Evolutionary conservation across 2,888 invertebrate species (phyloP).

Genomic region (Agonopterix alstromeriana): DNA sequence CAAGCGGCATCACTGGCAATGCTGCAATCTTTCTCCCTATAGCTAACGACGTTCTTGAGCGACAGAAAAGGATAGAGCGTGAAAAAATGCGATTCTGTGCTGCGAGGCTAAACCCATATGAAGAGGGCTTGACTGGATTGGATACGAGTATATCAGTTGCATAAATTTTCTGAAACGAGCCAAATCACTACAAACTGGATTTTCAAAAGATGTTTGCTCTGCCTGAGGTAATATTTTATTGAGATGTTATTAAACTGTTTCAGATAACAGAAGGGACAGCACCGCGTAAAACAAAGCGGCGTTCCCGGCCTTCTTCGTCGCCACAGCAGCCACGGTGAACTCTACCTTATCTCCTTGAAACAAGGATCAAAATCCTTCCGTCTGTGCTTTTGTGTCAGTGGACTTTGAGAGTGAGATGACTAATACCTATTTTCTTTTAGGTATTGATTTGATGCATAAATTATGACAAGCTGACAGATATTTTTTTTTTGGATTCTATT

Average conservation of each 20-base stretch:
- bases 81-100: no score
- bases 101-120: no score
- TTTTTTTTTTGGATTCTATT: neutral
- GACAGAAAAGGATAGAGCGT: no score
- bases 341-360: neutral
- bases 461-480: neutral
- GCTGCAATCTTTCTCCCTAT: no score
- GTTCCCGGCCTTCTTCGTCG: conserved; percentile 27
- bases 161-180: no score
- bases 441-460: neutral
- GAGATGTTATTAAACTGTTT: conserved; percentile 7
- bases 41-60: no score
- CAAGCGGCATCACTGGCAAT: no score
- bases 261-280: conserved; percentile 40
- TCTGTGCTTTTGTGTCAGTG: neutral
- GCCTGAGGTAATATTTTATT: no score
- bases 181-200: no score
- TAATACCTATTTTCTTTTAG: neutral
- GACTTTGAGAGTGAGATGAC: neutral
- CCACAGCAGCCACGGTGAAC: conserved; percentile 35
- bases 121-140: no score
- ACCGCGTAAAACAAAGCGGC: conserved; percentile 30
- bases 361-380: neutral
- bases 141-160: no score
- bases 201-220: no score